Percentiles rank a stretch among this genome's conserved stretches.
Evolutionary conservation across 2,113 vertebrate genomes (phyloP).

Genomic region (Scortum barcoo): DNA sequence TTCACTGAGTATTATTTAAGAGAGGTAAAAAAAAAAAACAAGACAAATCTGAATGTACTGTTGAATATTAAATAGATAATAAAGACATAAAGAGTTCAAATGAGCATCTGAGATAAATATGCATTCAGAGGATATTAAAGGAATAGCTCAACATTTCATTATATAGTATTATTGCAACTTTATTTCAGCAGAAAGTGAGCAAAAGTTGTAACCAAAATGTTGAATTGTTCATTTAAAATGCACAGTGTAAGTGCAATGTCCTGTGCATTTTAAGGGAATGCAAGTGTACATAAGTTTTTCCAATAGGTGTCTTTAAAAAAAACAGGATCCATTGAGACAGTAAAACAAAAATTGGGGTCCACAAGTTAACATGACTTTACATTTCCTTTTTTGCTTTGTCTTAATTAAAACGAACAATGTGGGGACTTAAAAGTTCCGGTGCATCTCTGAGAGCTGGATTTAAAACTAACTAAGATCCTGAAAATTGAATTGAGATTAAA

Average conservation of each 20-base stretch:
- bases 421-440: neutral
- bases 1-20: neutral
- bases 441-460: neutral
- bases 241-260: too few species aligned
- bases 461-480: neutral
- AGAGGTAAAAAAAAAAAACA: too few species aligned
- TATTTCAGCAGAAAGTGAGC: too few species aligned
- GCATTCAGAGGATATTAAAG: neutral
- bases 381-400: neutral
- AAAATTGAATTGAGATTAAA: too few species aligned
- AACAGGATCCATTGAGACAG: too few species aligned
- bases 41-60: neutral
- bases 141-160: too few species aligned
- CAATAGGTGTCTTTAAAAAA: too few species aligned
- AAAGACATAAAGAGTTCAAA: neutral
- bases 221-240: too few species aligned
- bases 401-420: neutral
- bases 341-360: neutral
- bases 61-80: neutral
- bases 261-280: too few species aligned
- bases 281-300: too few species aligned
- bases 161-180: too few species aligned
- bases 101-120: neutral
- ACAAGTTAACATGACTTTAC: neutral
- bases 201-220: too few species aligned